phyloP scores from a whole-genome alignment of 2,797 vertebrate genomes.

The Denticeps clupeoides region DNA sequence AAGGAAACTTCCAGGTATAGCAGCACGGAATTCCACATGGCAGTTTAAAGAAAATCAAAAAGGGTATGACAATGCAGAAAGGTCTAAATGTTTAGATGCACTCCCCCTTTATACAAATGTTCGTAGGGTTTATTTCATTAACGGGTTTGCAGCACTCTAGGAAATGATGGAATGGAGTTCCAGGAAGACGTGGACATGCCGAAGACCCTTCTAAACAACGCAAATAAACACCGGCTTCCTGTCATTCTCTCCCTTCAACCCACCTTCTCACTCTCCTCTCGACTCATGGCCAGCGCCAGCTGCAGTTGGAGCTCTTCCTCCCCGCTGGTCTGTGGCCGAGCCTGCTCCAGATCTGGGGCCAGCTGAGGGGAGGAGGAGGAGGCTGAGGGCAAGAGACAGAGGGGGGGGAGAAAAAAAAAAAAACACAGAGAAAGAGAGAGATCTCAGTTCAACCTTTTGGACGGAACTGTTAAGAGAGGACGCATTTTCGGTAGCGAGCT shows the following conservation, averaged over 20 bases:
- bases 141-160: no score
- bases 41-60: no score
- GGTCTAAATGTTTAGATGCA: no score
- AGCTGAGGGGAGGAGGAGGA: conserved; percentile 66
- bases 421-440: conserved; percentile 10
- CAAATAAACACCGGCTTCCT: background rate
- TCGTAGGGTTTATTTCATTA: no score
- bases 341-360: conserved; percentile 81
- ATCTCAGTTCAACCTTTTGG: conserved; percentile 9
- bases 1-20: no score
- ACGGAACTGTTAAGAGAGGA: background rate
- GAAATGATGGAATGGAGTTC: no score
- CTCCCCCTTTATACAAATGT: no score
- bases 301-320: conserved; percentile 94
- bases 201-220: background rate
- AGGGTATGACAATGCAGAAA: no score
- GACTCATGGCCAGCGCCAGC: conserved; percentile 91
- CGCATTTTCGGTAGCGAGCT: conserved; percentile 17
- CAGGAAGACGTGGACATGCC: no score
- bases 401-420: conserved; percentile 13
- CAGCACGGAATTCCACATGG: no score
- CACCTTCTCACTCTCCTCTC: conserved; percentile 93
- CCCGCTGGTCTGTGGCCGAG: conserved; percentile 78
- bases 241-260: conserved; percentile 11
- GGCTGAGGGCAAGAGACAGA: conserved; percentile 34